Evolutionary conservation across 2,113 vertebrate genomes (phyloP).

Genomic region (Oenanthe melanoleuca): DNA sequence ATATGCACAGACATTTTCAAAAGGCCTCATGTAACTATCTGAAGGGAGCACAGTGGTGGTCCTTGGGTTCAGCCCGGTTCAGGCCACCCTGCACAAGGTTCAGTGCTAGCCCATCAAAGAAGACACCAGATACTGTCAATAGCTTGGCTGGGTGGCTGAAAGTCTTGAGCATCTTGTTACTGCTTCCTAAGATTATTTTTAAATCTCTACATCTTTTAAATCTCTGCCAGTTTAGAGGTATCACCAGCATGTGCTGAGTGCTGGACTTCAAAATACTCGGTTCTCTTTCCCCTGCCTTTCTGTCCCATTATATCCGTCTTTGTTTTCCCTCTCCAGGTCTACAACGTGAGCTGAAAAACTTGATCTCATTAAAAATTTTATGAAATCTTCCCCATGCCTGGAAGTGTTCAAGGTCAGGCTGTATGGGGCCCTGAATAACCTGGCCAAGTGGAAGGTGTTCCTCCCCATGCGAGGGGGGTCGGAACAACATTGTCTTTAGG

Average conservation of each 20-base stretch:
- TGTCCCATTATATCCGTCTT: neutral
- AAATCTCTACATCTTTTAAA: slow-evolving; percentile 63
- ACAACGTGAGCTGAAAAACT: neutral
- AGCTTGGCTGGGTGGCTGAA: neutral
- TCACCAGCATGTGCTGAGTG: slow-evolving; percentile 15
- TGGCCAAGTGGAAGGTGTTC: neutral
- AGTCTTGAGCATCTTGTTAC: neutral
- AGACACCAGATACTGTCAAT: neutral
- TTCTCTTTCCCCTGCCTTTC: neutral
- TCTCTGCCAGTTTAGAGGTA: neutral
- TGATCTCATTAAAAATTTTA: neutral
- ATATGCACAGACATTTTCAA: neutral
- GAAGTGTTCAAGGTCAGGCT: neutral
- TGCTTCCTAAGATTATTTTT: slow-evolving; percentile 55
- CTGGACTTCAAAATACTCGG: neutral
- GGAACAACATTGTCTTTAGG: neutral
- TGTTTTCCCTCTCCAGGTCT: neutral
- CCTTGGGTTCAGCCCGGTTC: neutral
- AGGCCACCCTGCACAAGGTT: neutral
- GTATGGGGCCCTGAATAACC: neutral
- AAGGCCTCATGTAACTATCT: neutral
- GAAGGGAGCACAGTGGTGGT: rapidly evolving
- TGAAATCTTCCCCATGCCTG: neutral
- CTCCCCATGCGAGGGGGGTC: neutral
- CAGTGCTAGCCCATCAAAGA: neutral